phyloP scores from a whole-genome alignment of 2,113 vertebrate genomes.

The Enhydra lutris region DNA sequence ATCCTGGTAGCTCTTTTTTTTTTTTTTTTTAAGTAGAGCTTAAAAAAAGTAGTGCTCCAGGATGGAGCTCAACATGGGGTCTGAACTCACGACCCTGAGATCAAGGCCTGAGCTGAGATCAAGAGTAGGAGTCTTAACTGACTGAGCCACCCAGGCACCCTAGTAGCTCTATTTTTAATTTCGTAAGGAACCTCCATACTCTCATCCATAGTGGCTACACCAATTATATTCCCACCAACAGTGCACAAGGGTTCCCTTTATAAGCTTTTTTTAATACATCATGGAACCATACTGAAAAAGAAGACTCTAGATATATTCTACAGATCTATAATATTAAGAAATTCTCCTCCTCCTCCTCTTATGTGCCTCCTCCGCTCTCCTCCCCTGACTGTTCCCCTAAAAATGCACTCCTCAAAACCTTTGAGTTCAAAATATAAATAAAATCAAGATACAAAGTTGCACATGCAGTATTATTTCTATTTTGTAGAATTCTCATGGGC shows the following conservation, averaged over 20 bases:
- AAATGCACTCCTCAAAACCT: neutral
- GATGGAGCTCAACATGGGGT: neutral
- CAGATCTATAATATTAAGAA: neutral
- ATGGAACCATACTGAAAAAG: neutral
- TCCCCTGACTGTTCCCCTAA: neutral
- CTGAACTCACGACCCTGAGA: neutral
- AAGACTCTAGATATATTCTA: neutral
- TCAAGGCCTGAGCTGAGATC: neutral
- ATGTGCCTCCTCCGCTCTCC: neutral
- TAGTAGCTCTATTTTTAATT: neutral
- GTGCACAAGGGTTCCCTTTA: neutral
- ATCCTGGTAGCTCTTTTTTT: neutral
- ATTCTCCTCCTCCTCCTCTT: neutral
- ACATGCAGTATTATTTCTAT: neutral
- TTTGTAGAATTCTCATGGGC: neutral
- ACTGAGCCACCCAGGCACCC: neutral
- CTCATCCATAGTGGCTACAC: neutral
- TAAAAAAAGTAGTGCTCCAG: neutral
- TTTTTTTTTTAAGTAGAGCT: neutral
- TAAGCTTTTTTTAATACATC: neutral
- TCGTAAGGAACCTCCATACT: neutral
- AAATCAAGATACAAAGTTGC: neutral
- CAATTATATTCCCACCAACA: neutral
- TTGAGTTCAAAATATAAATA: neutral
- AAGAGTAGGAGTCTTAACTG: neutral